Evolutionary conservation across 2,797 vertebrate species (phyloP).

Genomic region (Micromesistius poutassou): DNA sequence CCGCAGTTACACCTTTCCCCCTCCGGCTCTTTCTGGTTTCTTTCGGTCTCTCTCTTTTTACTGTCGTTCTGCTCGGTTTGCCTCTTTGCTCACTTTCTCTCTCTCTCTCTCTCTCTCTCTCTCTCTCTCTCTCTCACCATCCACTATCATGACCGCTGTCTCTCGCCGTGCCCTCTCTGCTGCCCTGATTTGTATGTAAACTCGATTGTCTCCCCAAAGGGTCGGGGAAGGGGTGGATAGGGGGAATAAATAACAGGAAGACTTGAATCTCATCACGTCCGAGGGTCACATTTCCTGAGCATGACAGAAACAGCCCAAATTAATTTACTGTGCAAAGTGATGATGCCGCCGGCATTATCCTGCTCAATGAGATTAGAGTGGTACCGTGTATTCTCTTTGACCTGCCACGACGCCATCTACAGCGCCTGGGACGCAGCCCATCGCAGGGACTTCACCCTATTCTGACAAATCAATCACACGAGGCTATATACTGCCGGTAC

Average conservation of each 20-base stretch:
- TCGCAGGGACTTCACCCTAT: background rate
- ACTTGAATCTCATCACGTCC: constrained; percentile 42
- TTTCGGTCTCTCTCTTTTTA: background rate
- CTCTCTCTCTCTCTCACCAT: background rate
- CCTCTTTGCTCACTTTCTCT: background rate
- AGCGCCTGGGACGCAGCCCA: background rate
- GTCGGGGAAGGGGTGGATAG: background rate
- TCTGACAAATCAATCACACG: background rate
- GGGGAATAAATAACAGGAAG: constrained; percentile 20
- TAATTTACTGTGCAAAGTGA: constrained; percentile 48
- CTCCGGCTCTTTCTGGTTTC: constrained; percentile 7
- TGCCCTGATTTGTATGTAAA: constrained; percentile 47
- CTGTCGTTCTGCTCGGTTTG: no score
- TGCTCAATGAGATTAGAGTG: constrained; percentile 27
- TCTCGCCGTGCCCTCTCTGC: background rate
- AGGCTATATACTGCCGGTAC: background rate
- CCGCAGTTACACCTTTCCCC: background rate
- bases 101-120: constrained; percentile 3
- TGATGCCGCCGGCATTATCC: constrained; percentile 26
- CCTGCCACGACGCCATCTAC: constrained; percentile 24
- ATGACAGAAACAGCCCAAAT: constrained; percentile 37
- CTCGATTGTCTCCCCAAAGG: constrained; percentile 37
- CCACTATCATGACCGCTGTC: background rate
- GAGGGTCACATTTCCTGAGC: constrained; percentile 31
- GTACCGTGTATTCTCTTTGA: constrained; percentile 24